A percentile compares a stretch with the other conserved stretches of the same genome.
Evolutionary conservation across 2,888 invertebrate genomes (phyloP).

Genomic region (Ophion ventricosus): DNA sequence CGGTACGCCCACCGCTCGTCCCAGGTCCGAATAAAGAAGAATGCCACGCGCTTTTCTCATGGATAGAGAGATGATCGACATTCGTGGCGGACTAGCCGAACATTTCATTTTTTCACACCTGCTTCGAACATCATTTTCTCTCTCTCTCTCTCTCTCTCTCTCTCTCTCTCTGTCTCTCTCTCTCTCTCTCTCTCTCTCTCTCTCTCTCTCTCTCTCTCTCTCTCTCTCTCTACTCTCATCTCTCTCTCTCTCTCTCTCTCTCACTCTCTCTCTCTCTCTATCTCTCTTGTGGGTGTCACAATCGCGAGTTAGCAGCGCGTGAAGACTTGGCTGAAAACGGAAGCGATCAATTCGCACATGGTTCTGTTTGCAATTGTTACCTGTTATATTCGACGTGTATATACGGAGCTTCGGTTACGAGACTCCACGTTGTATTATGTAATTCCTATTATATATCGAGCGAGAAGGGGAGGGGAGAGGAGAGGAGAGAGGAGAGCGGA

Average conservation of each 20-base stretch:
- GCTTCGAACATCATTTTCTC: slow-evolving; percentile 5
- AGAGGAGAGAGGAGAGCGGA: not conserved
- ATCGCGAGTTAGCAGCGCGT: slow-evolving; percentile 1
- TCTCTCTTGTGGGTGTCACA: not conserved
- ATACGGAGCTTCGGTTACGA: not conserved
- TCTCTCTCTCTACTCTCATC: not conserved
- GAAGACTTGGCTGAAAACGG: not conserved
- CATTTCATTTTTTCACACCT: slow-evolving; percentile 57
- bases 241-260: not conserved
- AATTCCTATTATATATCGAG: not conserved
- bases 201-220: not conserved
- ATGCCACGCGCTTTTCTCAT: not conserved
- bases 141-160: not conserved
- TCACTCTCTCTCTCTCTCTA: not conserved
- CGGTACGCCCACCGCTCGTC: slow-evolving; percentile 45
- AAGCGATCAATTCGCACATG: slow-evolving; percentile 22
- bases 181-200: not conserved
- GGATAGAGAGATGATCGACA: slow-evolving; percentile 22
- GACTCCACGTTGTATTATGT: not conserved
- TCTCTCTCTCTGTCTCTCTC: not conserved
- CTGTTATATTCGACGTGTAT: not conserved
- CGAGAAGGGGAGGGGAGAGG: too few relatives aligned
- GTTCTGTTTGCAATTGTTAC: slow-evolving; percentile 28
- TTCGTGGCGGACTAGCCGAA: slow-evolving; percentile 7
- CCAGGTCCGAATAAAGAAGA: slow-evolving; percentile 33